These are phyloP conservation scores for Melanerpes formicivorus DNA, from an alignment of 2,113 vertebrate genomes.

Conservation along the genomic window DNA sequence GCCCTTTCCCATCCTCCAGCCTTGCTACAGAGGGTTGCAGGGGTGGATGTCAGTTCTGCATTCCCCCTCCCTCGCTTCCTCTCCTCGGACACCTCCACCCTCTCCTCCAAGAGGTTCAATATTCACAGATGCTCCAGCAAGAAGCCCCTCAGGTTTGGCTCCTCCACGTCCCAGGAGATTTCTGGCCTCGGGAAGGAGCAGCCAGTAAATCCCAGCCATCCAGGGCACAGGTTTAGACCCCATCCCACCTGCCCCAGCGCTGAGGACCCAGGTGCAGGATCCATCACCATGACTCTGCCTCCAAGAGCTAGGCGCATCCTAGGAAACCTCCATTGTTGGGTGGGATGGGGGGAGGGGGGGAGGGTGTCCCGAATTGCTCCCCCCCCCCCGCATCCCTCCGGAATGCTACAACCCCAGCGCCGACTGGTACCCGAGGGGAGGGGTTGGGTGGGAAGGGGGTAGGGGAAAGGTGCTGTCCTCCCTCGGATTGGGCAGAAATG, in stretches of 20 bases:
- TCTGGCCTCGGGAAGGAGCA: not conserved
- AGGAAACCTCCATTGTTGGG: not conserved
- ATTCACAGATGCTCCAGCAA: not conserved
- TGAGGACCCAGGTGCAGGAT: not conserved
- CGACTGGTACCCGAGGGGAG: no score
- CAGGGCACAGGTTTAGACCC: not conserved
- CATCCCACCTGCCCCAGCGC: not conserved
- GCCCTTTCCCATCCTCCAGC: no score
- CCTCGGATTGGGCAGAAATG: no score
- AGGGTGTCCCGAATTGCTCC: not conserved
- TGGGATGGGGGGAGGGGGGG: no score
- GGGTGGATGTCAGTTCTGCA: not conserved
- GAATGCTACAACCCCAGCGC: no score
- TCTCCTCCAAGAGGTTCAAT: no score
- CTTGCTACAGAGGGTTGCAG: rapidly evolving
- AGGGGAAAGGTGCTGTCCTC: no score
- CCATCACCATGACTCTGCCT: not conserved
- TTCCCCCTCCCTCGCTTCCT: no score
- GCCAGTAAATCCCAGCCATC: no score
- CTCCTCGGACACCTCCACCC: not conserved
- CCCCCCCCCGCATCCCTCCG: not conserved
- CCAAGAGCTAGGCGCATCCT: not conserved
- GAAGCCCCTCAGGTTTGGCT: not conserved
- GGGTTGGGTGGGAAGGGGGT: no score
- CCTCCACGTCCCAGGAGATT: not conserved